Percentiles rank a stretch among this genome's conserved stretches.
Evolutionary conservation across 1,140 invertebrate species (phyloP).

Genomic region (Drosophila nigrodunni): DNA sequence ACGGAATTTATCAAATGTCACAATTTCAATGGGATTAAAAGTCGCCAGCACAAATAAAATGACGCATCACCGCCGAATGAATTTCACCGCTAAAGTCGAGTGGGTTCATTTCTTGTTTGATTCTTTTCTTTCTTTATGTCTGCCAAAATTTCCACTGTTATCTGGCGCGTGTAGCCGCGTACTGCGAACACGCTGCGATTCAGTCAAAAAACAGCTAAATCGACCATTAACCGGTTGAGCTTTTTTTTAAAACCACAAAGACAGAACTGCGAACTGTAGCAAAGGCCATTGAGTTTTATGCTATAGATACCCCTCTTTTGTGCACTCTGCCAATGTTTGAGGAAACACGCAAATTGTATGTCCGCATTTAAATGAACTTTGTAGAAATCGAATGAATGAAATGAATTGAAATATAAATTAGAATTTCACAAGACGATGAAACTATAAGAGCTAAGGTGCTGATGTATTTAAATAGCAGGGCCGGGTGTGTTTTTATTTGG

Average conservation of each 20-base stretch:
- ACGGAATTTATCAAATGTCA: constrained; percentile 50
- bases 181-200: constrained; percentile 28
- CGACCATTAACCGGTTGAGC: constrained; percentile 69
- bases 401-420: too few relatives aligned
- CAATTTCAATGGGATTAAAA: constrained; percentile 22
- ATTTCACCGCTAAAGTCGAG: too few relatives aligned
- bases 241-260: constrained; percentile 39
- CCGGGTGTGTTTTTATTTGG: too few relatives aligned
- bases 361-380: constrained; percentile 18
- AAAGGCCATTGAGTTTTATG: constrained; percentile 30
- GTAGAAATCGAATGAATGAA: background rate
- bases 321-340: constrained; percentile 8
- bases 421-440: too few relatives aligned
- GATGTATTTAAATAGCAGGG: too few relatives aligned
- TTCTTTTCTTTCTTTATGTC: constrained; percentile 21
- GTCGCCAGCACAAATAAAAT: background rate
- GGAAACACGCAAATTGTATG: background rate
- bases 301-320: constrained; percentile 11
- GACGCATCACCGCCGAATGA: constrained; percentile 8
- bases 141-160: constrained; percentile 67
- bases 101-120: background rate
- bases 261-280: too few relatives aligned
- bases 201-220: constrained; percentile 75
- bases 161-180: constrained; percentile 57
- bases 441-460: too few relatives aligned